Base-by-base conservation (phyloP, 23 tunicate species). In the Oikopleura dioica region DNA sequence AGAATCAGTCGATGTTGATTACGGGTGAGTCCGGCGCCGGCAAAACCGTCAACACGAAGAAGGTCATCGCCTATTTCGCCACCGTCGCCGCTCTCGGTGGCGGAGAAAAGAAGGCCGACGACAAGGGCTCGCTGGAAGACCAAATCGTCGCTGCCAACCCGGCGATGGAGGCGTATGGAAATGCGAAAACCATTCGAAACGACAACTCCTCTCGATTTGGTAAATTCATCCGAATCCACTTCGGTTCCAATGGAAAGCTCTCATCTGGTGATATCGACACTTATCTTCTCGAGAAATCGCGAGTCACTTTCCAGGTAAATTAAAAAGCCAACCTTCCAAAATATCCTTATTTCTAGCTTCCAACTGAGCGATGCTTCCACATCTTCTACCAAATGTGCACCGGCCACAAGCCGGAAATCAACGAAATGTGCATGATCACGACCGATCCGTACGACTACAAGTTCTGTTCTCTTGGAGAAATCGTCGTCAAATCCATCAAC, bases 21-120 rank as follows among this genome's bases (percentile, higher is more conserved):
- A 63, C 72, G n/a, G 99, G 99, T 12, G 99, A 94, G 68, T 94
- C 99, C 16, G 99, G 99, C 21, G 99, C 99, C 0, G 99, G 99
- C 0, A 94, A 94, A 77, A 94, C 99, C 1, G 99, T 94, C 36
- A 94, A 94, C 83, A 94, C 99, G 12, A 94, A 94, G 63, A 69
- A 79, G 58, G 99, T 94, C 34, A 94, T 94, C 63, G 95, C 86
- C 59, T 94, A 94, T 76, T 94, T 94, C 59, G 99, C 99, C 21
- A 94, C 89, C 0, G 99, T 94, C 0, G 99, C 99, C n/a, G 99
- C 99, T 34, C 55, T 94, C 35, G 95, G 95, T 4, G 89, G 83
- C 32, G 81, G 80, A 12, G 69, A 37, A 30, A 75, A 4, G 16
- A 29, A 29, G 4, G 72, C 28, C n/a, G 26, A 63, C 4, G 72